Base-by-base conservation (phyloP, 2,797 vertebrate species). In the Otus scops region DNA sequence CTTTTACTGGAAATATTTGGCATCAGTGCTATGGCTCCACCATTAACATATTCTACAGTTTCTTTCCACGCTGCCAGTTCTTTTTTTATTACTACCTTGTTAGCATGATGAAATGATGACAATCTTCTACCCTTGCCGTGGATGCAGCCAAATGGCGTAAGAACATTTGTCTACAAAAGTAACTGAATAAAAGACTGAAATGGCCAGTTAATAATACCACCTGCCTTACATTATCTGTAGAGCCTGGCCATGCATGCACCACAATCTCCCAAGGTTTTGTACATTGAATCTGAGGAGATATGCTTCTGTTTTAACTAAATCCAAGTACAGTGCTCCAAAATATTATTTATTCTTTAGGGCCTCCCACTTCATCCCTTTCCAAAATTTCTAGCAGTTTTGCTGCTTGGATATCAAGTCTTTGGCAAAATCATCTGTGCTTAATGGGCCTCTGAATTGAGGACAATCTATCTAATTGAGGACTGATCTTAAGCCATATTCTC, bases 1-100 rank as follows among this genome's bases (percentile, higher is more conserved):
- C 32, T n/a, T 88, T 96, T 96, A 95, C 94, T 92, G 96, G 95
- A 96, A 97, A 83, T 78, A 64, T 82, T 92, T 97, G 96, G 94
- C 96, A 69, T 73, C 74, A 34, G 57, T 38, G 70, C 93, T 43
- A 24, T 89, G 81, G 71, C 89, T 92, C 63, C 38, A 63, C 93
- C 88, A 92, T 89, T 92, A 95, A 89, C 68, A 56, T 92, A 92
- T 95, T 87, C 78, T 96, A 68, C 74, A 88, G 34, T 93, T 95
- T 95, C 92, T 79, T 93, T 94, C 88, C 87, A 93, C 81, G 78
- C 68, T 96, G 90, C 92, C 95, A 95, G 77, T 80, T 95, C 88
- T 88, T 67, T 85, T 85, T 89, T 94, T 94, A 89, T 95, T 94
- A 45, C 79, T 94, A 92, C 86, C 96, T 97, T 92, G 88, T 97